Evolutionary conservation across 2,888 invertebrate species (phyloP).

Genomic region (Ochropleura plecta): DNA sequence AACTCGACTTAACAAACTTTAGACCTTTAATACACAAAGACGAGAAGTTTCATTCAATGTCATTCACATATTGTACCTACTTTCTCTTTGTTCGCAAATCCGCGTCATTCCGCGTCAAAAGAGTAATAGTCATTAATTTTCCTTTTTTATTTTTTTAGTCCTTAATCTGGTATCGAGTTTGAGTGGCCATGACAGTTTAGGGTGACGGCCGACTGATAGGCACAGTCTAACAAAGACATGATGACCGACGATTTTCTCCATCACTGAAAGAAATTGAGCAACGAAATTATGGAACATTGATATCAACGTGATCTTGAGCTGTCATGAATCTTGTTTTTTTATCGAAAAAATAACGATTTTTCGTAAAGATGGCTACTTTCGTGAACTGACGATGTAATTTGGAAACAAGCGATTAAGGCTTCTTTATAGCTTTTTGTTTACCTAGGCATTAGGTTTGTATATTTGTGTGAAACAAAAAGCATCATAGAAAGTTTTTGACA

Average conservation of each 20-base stretch:
- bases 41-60: constrained; percentile 45
- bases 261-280: constrained; percentile 42
- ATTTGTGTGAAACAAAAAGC: neutral
- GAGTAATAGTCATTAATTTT: constrained; percentile 52
- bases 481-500: neutral
- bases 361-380: constrained; percentile 10
- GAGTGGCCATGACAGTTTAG: constrained; percentile 29
- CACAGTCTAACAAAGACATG: constrained; percentile 39
- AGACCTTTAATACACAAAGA: constrained; percentile 46
- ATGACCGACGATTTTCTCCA: constrained; percentile 44
- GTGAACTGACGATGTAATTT: constrained; percentile 10
- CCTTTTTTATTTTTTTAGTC: constrained; percentile 41
- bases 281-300: constrained; percentile 41
- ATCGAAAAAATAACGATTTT: constrained; percentile 16
- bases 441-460: neutral
- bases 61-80: constrained; percentile 43
- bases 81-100: constrained; percentile 46
- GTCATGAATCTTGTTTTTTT: constrained; percentile 26
- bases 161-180: constrained; percentile 48
- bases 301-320: constrained; percentile 42
- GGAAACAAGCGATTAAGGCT: constrained; percentile 1
- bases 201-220: constrained; percentile 23
- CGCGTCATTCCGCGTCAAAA: constrained; percentile 43
- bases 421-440: neutral
- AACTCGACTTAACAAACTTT: constrained; percentile 41